Evolutionary conservation across 1,140 invertebrate species (phyloP).

Genomic region (Camponotus pennsylvanicus): DNA sequence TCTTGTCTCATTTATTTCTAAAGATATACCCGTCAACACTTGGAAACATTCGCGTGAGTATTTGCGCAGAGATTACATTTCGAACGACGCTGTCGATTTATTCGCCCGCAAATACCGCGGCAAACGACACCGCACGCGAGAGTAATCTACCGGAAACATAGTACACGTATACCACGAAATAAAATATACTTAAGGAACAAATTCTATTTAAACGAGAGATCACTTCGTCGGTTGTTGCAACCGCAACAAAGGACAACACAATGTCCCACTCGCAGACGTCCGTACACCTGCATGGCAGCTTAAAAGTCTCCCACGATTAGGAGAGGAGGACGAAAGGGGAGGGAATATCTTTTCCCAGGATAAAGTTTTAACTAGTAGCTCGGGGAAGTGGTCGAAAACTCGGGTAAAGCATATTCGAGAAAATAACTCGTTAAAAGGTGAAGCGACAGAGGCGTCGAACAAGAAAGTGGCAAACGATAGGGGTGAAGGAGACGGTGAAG

Average conservation of each 20-base stretch:
- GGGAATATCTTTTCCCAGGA: conserved; percentile 40
- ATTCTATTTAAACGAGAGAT: not conserved
- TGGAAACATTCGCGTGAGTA: not conserved
- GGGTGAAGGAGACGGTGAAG: not conserved
- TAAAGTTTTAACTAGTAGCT: conserved; percentile 60
- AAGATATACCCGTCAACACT: not conserved
- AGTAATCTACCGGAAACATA: conserved; percentile 39
- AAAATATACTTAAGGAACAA: conserved; percentile 9
- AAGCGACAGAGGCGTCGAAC: conserved; percentile 18
- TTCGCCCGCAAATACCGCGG: conserved; percentile 1
- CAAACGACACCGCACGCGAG: not conserved
- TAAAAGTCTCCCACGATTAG: not conserved
- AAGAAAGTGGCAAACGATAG: conserved; percentile 33
- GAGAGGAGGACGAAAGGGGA: not conserved
- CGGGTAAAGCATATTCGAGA: conserved; percentile 38
- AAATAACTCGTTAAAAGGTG: conserved; percentile 48
- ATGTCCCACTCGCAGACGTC: not conserved
- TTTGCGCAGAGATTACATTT: conserved; percentile 26
- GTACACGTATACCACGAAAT: not conserved
- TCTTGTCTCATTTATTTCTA: conserved; percentile 12
- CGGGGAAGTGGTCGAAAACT: conserved; percentile 43
- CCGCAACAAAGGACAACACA: too few relatives aligned
- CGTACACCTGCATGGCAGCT: not conserved
- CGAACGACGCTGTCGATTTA: not conserved
- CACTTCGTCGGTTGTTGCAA: not conserved